Conservation (phyloP, 2,888 invertebrate genomes). For the Apamea sordens region DNA sequence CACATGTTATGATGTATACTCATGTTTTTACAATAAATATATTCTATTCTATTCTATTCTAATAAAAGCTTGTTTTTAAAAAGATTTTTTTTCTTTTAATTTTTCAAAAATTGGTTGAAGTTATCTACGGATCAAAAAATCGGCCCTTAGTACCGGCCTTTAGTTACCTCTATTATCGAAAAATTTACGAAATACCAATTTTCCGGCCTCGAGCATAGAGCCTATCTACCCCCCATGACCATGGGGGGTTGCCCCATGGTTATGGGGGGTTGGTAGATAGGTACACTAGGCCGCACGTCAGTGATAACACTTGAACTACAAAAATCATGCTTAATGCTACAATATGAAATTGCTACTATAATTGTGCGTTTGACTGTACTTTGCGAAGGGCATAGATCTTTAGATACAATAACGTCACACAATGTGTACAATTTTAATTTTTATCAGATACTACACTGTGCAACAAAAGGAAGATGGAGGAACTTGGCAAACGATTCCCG, state of each 20-base stretch:
- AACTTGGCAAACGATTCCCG: constrained; percentile 96
- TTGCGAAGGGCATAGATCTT: not conserved
- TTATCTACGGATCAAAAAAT: too few relatives aligned
- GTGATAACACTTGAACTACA: too few relatives aligned
- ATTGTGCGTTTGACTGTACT: not conserved
- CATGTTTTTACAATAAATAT: too few relatives aligned
- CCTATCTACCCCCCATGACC: not conserved
- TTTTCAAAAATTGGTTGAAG: too few relatives aligned
- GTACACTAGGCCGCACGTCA: not conserved
- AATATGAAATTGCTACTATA: not conserved
- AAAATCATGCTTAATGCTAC: not conserved
- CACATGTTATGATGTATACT: too few relatives aligned
- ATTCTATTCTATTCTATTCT: too few relatives aligned
- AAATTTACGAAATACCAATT: not conserved
- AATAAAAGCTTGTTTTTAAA: too few relatives aligned
- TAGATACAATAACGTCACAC: not conserved
- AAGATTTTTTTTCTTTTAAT: too few relatives aligned
- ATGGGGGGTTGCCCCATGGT: too few relatives aligned
- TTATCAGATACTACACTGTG: constrained; percentile 95
- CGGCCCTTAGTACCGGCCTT: too few relatives aligned
- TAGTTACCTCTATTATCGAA: not conserved
- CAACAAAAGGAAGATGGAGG: constrained; percentile 96
- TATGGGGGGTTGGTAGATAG: too few relatives aligned
- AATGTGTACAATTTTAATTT: not conserved
- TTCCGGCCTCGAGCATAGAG: not conserved